Base-by-base conservation (phyloP, 2,888 invertebrate species). In the Nymphalis c-album region DNA sequence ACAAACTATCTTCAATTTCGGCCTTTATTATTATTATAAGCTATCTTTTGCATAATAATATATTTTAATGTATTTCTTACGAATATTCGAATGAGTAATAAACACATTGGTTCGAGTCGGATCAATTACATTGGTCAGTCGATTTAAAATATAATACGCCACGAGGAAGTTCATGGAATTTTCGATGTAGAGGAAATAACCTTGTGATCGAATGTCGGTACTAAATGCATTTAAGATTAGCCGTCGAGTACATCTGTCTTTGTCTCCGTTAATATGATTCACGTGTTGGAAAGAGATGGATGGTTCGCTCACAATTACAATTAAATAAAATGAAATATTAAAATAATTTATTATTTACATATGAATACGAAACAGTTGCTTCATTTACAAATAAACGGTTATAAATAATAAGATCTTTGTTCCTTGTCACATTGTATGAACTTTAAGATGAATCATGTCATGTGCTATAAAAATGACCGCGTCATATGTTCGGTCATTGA, bases 401-500 rank as follows among this genome's bases (percentile, higher is more conserved):
- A 50, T 2, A 7, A 13, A 51, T 18, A 35, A 57, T 55, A 58
- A 45, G n/a, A n/a, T 59, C 62, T 67, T 66, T 66, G 66, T 66
- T 51, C 75, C 73, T 70, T 80, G 81, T 83, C 85, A 82, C 80
- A 62, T 55, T 45, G 61, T 26, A 40, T 40, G 57, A 40, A 40
- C 40, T 48, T 48, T 66, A 51, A 61, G 65, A 66, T 66, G 65
- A 66, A 66, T 66, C 65, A 61, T 57, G 35, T 55, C 53, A 55
- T 61, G 53, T 66, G 53, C 26, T 64, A 64, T 64, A 64, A 64
- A 64, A 64, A 64, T 64, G 64, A 51, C 31, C 59, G 16, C 55
- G 60, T 66, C 65, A 79, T 81, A 77, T 60, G 60, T 63, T 69
- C 75, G 85, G 82, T 83, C 85, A 75, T 80, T 84, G 80, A 85